A percentile compares a stretch with the other conserved stretches of the same genome.
phyloP scores from a whole-genome alignment of 2,113 vertebrate genomes.

The Paracanthobrama guichenoti region DNA sequence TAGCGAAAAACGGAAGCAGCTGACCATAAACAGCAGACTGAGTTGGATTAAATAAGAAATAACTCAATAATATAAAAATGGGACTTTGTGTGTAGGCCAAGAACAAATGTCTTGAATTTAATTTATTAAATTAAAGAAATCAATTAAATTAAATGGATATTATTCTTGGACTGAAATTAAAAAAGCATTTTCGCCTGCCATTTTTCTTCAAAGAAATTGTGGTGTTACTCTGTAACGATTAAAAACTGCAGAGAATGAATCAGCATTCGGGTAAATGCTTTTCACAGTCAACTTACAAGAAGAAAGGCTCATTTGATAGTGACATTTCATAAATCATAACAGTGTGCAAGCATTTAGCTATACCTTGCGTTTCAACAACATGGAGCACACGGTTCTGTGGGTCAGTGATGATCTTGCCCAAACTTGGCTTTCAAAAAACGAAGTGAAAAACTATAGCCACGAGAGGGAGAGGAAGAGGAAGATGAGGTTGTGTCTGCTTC shows the following conservation, averaged over 20 bases:
- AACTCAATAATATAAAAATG: too few relatives aligned
- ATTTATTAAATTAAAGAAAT: neutral
- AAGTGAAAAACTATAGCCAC: neutral
- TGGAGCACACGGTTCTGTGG: neutral
- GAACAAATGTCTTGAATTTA: neutral
- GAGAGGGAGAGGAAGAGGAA: neutral
- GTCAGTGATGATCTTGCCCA: neutral
- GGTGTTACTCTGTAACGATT: neutral
- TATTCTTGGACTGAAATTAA: neutral
- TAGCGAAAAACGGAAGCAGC: neutral
- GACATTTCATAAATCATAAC: neutral
- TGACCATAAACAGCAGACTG: neutral
- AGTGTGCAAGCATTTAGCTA: too few relatives aligned
- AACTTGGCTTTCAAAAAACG: neutral
- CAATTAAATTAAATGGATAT: neutral
- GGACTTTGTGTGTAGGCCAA: neutral
- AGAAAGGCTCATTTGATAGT: neutral
- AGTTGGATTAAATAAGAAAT: too few relatives aligned
- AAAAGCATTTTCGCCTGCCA: neutral
- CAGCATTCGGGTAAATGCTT: neutral
- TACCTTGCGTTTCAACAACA: neutral
- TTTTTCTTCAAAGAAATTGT: neutral
- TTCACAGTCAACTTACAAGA: neutral
- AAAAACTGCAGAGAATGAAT: neutral
- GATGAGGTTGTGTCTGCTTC: slow-evolving; percentile 43